These are phyloP conservation scores for Venturia canescens DNA, from an alignment of 1,140 invertebrate genomes.

Conservation along the genomic window DNA sequence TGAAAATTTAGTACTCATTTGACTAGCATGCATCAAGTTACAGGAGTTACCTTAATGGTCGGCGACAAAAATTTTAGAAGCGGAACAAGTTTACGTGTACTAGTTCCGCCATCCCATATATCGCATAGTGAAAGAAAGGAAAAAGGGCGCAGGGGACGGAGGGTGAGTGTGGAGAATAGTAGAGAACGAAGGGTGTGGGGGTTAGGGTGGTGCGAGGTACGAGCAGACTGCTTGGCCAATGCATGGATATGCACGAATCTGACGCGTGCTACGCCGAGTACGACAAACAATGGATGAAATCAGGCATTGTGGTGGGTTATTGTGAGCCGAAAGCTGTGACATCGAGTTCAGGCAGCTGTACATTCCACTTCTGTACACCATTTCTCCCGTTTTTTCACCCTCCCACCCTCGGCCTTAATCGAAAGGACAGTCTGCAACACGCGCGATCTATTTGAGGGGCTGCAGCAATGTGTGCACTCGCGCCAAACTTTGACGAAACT, in stretches of 20 bases:
- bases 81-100: not conserved
- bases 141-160: not conserved
- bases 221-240: constrained; percentile 20
- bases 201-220: not conserved
- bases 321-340: constrained; percentile 73
- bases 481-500: constrained; percentile 32
- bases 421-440: not conserved
- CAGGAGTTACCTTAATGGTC: too few species aligned
- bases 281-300: constrained; percentile 73
- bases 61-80: not conserved
- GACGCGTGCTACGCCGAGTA: constrained; percentile 66
- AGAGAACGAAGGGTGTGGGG: not conserved
- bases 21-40: too few species aligned
- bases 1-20: too few species aligned
- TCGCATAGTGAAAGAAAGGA: not conserved
- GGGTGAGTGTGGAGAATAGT: not conserved
- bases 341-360: constrained; percentile 72
- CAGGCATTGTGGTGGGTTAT: constrained; percentile 72
- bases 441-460: constrained; percentile 25
- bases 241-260: constrained; percentile 52
- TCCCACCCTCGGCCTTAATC: not conserved
- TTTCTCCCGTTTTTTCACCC: too few species aligned
- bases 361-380: constrained; percentile 33
- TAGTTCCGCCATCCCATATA: constrained; percentile 7
- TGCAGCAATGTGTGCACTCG: constrained; percentile 15